Percentiles rank a stretch among this genome's conserved stretches.
Conservation (phyloP, 1,140 invertebrate species). For the Neodiprion pinetum region DNA sequence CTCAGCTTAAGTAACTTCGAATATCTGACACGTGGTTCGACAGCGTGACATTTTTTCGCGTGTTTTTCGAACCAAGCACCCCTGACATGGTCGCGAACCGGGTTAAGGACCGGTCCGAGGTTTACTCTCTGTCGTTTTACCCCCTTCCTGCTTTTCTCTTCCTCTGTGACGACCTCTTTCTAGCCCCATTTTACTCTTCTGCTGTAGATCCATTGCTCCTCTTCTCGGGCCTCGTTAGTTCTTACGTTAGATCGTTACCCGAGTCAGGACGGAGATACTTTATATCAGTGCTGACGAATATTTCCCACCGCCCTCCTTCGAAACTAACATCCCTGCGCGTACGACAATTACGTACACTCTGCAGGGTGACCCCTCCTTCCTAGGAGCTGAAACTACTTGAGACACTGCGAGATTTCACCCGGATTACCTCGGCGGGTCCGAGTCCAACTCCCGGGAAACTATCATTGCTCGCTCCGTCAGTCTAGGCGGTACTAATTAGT, state of each 20-base stretch:
- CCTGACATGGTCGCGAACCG: conserved; percentile 34
- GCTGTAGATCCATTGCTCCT: neutral
- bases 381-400: too few relatives aligned
- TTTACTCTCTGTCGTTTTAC: conserved; percentile 21
- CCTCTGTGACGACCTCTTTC: neutral
- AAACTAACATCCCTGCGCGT: neutral
- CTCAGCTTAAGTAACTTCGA: neutral
- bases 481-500: too few relatives aligned
- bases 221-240: conserved; percentile 20
- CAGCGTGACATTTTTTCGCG: neutral
- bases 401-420: too few relatives aligned
- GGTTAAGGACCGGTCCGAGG: conserved; percentile 42
- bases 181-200: neutral
- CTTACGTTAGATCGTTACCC: conserved; percentile 6
- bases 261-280: conserved; percentile 26
- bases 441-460: too few relatives aligned
- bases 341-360: neutral
- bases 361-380: too few relatives aligned
- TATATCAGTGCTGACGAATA: conserved; percentile 37
- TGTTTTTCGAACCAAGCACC: conserved; percentile 33
- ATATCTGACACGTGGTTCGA: neutral
- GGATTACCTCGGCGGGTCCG: too few relatives aligned
- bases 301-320: neutral
- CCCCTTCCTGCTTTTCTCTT: conserved; percentile 17
- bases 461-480: too few relatives aligned